Conservation (phyloP, 2,888 invertebrate genomes). For the Ophonus ardosiacus region DNA sequence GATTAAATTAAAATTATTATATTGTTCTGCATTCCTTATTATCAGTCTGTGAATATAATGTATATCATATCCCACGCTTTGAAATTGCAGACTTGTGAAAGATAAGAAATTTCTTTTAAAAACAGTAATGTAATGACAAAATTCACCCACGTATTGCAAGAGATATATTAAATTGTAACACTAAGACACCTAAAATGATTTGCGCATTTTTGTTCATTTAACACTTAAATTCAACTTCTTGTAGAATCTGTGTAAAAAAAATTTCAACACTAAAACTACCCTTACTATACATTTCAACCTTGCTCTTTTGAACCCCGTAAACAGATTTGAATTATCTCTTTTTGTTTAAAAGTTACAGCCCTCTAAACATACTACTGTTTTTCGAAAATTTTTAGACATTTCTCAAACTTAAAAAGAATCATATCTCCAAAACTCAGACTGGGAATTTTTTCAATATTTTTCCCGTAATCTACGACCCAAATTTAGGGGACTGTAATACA, state of each 20-base stretch:
- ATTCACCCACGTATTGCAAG: not conserved
- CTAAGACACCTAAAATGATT: not conserved
- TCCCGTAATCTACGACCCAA: too few species aligned
- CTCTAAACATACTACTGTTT: not conserved
- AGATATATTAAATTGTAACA: not conserved
- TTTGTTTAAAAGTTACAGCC: not conserved
- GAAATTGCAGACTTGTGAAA: not conserved
- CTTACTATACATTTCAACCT: not conserved
- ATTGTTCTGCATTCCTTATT: slow-evolving; percentile 23
- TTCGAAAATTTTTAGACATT: not conserved
- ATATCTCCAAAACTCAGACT: too few species aligned
- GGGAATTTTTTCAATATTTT: too few species aligned
- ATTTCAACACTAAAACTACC: not conserved
- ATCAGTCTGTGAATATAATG: slow-evolving; percentile 37
- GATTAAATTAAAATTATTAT: not conserved
- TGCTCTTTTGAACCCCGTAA: not conserved
- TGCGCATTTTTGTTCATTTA: not conserved
- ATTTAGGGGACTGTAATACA: too few species aligned
- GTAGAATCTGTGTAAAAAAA: not conserved
- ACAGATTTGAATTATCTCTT: not conserved
- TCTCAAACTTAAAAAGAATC: too few species aligned
- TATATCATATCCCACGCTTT: not conserved
- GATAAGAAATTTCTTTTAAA: not conserved
- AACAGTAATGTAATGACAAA: not conserved
- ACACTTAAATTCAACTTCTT: not conserved